Conservation (phyloP, 2,888 invertebrate species). For the Eupelmus urozonus region DNA sequence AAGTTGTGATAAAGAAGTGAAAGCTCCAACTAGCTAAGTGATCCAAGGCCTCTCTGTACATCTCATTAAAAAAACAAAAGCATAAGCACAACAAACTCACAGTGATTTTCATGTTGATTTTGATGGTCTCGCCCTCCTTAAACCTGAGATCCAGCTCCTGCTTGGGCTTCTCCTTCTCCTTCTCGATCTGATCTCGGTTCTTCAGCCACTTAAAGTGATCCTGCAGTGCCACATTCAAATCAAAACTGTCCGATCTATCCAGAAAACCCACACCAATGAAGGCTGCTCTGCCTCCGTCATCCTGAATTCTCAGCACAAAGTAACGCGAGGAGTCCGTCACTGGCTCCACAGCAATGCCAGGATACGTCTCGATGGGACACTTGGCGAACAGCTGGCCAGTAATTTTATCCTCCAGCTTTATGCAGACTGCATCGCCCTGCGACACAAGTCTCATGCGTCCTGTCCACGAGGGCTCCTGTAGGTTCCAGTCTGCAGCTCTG, state of each 20-base stretch:
- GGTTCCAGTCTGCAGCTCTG: constrained; percentile 99
- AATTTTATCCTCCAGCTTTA: constrained; percentile 97
- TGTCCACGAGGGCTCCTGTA: constrained; percentile 98
- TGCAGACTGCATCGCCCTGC: constrained; percentile 90
- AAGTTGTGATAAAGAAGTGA: constrained; percentile 27
- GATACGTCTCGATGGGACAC: constrained; percentile 97
- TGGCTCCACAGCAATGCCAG: constrained; percentile 95
- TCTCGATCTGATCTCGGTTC: constrained; percentile 88
- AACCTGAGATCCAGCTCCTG: constrained; percentile 95
- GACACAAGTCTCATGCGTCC: constrained; percentile 95
- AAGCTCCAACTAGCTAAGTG: too few relatives aligned
- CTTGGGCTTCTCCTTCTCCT: constrained; percentile 87
- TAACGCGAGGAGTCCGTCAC: constrained; percentile 98
- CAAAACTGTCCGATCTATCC: constrained; percentile 98
- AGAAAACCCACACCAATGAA: constrained; percentile 98
- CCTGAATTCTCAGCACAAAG: constrained; percentile 96
- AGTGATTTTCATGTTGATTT: constrained; percentile 98
- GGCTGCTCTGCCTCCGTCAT: constrained; percentile 94
- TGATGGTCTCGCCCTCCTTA: constrained; percentile 99
- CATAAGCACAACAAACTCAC: constrained; percentile 78
- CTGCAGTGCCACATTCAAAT: constrained; percentile 98
- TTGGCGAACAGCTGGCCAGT: constrained; percentile 96
- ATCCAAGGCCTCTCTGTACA: too few relatives aligned
- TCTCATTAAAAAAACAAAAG: too few relatives aligned
- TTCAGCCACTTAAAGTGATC: constrained; percentile 98